phyloP scores from a whole-genome alignment of 2,797 vertebrate genomes.

The Chanos chanos region DNA sequence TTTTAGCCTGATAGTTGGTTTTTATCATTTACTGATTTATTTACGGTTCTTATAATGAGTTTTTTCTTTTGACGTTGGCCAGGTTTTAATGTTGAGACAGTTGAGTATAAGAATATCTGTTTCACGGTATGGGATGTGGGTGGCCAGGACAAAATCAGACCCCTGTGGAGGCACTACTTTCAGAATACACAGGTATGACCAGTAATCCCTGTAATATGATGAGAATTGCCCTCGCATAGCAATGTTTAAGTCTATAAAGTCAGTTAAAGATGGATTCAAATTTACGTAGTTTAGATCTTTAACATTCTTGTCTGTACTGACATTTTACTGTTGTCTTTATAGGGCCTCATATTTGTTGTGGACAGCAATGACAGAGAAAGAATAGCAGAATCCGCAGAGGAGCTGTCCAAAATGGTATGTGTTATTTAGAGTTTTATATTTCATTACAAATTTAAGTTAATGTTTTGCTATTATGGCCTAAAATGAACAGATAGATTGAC shows the following conservation, averaged over 20 bases:
- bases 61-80: constrained; percentile 10
- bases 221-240: neutral
- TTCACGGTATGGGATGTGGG: constrained; percentile 90
- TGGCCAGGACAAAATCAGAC: constrained; percentile 86
- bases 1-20: no score
- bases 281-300: neutral
- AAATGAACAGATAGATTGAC: no score
- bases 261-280: neutral
- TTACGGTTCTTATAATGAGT: no score
- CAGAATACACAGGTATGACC: constrained; percentile 81
- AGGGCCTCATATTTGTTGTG: constrained; percentile 88
- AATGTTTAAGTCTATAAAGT: neutral
- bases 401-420: constrained; percentile 82
- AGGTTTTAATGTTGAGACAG: constrained; percentile 88
- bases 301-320: neutral
- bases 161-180: constrained; percentile 88
- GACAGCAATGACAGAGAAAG: constrained; percentile 86
- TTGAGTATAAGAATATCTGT: constrained; percentile 88
- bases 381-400: constrained; percentile 77
- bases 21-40: no score
- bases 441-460: no score
- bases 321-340: neutral
- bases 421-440: no score
- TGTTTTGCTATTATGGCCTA: no score
- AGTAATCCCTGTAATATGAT: neutral